A percentile compares a stretch with the other conserved stretches of the same genome.
Conservation (phyloP, 2,113 vertebrate species). For the Brachyhypopomus gauderio region DNA sequence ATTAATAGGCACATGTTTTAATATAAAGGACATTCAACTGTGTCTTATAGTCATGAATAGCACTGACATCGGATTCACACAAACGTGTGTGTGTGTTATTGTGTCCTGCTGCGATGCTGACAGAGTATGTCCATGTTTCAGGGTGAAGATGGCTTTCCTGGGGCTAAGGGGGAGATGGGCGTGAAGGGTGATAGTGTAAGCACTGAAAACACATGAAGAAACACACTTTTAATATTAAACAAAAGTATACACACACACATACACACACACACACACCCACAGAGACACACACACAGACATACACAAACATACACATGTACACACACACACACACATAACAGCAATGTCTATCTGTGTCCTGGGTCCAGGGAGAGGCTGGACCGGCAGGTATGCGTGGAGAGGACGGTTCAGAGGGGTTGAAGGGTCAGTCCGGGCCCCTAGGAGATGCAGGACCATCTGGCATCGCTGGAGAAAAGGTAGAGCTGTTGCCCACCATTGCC, state of each 20-base stretch:
- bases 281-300: neutral
- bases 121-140: slow-evolving; percentile 54
- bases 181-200: slow-evolving; percentile 88
- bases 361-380: slow-evolving; percentile 83
- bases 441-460: slow-evolving; percentile 85
- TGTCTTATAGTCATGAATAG: no score
- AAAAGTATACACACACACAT: slow-evolving; percentile 13
- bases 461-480: slow-evolving; percentile 89
- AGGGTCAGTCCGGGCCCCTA: slow-evolving; percentile 86
- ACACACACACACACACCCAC: neutral
- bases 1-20: no score
- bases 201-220: neutral
- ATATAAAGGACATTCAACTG: no score
- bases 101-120: neutral
- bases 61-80: no score
- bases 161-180: slow-evolving; percentile 96
- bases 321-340: neutral
- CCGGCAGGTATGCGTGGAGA: slow-evolving; percentile 83
- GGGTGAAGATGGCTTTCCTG: slow-evolving; percentile 97
- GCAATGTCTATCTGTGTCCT: neutral
- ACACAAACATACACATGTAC: neutral
- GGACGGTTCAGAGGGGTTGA: slow-evolving; percentile 92
- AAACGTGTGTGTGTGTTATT: neutral
- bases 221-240: no score
- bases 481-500: neutral